These are phyloP conservation scores for Cynoglossus semilaevis DNA, from an alignment of 2,113 vertebrate species.

Conservation along the genomic window DNA sequence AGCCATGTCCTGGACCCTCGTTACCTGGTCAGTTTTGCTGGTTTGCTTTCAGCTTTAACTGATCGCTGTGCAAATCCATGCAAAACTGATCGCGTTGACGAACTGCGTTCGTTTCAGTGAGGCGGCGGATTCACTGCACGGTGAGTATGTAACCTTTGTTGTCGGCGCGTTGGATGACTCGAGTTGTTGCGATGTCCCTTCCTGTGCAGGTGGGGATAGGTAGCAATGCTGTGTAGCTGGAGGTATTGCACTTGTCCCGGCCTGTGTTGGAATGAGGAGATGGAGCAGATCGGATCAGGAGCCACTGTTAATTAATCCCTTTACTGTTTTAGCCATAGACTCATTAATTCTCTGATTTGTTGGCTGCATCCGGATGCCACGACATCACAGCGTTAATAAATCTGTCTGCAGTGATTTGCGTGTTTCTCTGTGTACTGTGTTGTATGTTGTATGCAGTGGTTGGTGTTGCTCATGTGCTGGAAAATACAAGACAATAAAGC, in stretches of 20 bases:
- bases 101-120: not conserved
- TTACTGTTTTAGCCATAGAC: not conserved
- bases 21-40: conserved; percentile 98
- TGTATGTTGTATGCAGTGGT: too few species aligned
- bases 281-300: conserved; percentile 50
- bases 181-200: conserved; percentile 76
- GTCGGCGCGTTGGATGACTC: not conserved
- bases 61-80: conserved; percentile 99
- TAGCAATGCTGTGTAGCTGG: conserved; percentile 92
- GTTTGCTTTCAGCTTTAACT: conserved; percentile 96
- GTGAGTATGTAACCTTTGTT: not conserved
- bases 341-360: not conserved
- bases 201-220: conserved; percentile 96
- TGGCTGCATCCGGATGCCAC: too few species aligned
- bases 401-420: too few species aligned
- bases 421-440: too few species aligned
- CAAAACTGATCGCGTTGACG: conserved; percentile 97
- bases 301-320: not conserved
- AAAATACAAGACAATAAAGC: too few species aligned
- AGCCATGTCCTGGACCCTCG: conserved; percentile 40
- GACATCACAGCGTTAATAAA: too few species aligned
- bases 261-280: conserved; percentile 94
- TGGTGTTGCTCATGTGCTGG: too few species aligned
- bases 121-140: not conserved
- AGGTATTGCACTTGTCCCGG: conserved; percentile 99